Evolutionary conservation across 2,797 vertebrate genomes (phyloP).

Genomic region (Scleropages formosus): DNA sequence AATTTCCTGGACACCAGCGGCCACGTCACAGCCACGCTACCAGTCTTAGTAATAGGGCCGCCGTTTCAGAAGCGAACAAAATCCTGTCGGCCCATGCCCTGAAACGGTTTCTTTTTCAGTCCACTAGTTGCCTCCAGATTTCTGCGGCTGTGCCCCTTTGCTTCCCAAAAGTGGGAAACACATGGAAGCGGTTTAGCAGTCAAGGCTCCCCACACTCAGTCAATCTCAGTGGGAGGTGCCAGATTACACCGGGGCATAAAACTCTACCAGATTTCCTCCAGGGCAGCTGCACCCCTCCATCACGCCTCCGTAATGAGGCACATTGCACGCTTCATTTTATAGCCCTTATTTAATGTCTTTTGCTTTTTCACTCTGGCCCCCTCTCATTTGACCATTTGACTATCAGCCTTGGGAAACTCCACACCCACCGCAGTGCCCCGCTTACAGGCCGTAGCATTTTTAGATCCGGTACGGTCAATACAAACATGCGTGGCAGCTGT

Average conservation of each 20-base stretch:
- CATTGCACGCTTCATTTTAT: neutral
- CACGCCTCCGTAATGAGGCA: neutral
- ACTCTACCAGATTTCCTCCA: neutral
- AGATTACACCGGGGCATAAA: neutral
- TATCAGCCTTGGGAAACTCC: neutral
- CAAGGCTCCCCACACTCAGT: neutral
- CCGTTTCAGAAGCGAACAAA: neutral
- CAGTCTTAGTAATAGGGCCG: neutral
- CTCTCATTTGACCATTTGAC: neutral
- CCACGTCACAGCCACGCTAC: neutral
- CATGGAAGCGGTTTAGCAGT: conserved; percentile 10
- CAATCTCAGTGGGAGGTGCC: neutral
- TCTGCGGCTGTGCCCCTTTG: neutral
- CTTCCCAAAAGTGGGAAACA: conserved; percentile 9
- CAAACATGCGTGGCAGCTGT: neutral
- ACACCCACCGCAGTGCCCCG: neutral
- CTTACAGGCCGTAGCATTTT: neutral
- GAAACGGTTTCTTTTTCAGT: neutral
- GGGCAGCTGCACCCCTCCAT: neutral
- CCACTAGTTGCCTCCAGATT: neutral
- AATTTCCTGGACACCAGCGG: neutral
- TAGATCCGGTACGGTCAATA: neutral
- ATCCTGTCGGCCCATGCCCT: neutral
- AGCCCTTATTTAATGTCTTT: neutral
- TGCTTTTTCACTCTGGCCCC: neutral